Conservation (phyloP, 2,797 vertebrate species). For the Diceros bicornis region DNA sequence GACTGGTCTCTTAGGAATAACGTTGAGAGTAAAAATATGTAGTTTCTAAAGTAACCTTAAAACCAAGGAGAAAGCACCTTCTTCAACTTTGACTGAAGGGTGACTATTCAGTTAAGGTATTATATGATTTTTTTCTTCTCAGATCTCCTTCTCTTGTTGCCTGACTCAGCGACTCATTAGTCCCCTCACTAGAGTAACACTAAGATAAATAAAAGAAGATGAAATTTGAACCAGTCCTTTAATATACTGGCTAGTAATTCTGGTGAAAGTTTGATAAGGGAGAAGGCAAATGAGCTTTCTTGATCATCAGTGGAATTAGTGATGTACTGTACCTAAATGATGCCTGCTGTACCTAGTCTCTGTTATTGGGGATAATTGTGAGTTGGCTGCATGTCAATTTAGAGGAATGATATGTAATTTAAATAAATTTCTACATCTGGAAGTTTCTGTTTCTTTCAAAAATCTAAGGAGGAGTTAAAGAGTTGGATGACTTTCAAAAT, state of each 20-base stretch:
- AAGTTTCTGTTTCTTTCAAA: conserved; percentile 61
- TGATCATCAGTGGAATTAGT: conserved; percentile 29
- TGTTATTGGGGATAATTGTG: conserved; percentile 57
- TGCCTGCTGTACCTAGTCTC: not conserved
- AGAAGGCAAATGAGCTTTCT: conserved; percentile 54
- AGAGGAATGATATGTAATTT: conserved; percentile 58
- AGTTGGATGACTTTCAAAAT: conserved; percentile 70
- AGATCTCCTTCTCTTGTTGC: not conserved
- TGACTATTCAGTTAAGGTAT: not conserved
- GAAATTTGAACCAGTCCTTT: conserved; percentile 32
- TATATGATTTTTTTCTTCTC: not conserved
- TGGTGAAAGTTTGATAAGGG: conserved; percentile 20
- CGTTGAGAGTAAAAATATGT: not conserved
- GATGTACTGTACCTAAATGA: not conserved
- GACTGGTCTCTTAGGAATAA: not conserved
- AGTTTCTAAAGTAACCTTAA: conserved; percentile 54
- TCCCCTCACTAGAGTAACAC: not conserved
- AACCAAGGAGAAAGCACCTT: not conserved
- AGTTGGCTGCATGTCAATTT: conserved; percentile 62
- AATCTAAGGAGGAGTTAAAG: conserved; percentile 33
- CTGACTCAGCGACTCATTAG: not conserved
- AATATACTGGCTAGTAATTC: conserved; percentile 8
- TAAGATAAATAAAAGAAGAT: conserved; percentile 32
- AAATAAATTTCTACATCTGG: conserved; percentile 74
- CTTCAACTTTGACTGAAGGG: not conserved